Conservation (phyloP, 2,113 vertebrate species). For the Pithys albifrons region DNA sequence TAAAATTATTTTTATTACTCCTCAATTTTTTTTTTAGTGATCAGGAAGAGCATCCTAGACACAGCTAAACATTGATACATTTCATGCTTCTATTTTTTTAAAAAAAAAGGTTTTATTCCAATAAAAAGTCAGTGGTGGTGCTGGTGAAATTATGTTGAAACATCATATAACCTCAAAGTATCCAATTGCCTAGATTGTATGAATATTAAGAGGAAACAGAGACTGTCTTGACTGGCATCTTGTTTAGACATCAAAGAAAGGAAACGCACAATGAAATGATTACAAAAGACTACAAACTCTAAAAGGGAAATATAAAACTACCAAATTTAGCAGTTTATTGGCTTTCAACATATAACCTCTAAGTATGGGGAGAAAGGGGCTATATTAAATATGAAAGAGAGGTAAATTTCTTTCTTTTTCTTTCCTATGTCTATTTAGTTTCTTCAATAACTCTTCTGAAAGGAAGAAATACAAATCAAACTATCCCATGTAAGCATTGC, state of each 20-base stretch:
- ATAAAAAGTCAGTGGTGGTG: background rate
- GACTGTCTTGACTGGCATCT: background rate
- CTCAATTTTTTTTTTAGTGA: background rate
- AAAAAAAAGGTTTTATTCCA: background rate
- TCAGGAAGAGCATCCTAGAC: background rate
- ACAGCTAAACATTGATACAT: background rate
- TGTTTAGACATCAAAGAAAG: background rate
- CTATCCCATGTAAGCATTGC: background rate
- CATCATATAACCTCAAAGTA: background rate
- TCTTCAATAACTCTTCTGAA: background rate
- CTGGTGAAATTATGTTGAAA: background rate
- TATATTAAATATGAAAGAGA: background rate
- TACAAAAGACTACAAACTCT: background rate
- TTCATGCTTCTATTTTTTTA: background rate
- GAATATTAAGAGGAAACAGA: background rate
- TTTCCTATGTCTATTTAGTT: background rate
- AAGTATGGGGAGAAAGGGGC: background rate
- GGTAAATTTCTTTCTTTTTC: background rate
- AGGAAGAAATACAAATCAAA: background rate
- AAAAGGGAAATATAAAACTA: fast-evolving
- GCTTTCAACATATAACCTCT: background rate
- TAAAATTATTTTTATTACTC: background rate
- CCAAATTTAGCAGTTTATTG: background rate
- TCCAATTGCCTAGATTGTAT: background rate
- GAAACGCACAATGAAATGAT: background rate